Percentiles rank a stretch among this genome's conserved stretches.
Conservation (phyloP, 2,888 invertebrate genomes). For the Protodeltote pygarga region DNA sequence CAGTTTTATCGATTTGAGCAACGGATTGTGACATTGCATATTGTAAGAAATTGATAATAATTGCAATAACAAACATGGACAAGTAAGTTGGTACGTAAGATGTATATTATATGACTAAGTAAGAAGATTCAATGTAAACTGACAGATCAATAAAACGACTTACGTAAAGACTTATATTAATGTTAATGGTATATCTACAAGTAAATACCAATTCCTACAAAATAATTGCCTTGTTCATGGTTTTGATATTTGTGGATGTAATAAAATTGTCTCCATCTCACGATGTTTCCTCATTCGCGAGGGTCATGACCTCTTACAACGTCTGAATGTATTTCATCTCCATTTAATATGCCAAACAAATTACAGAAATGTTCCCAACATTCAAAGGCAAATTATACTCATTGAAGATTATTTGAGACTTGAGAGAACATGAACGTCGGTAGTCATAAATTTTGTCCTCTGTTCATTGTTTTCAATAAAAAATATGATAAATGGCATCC, state of each 20-base stretch:
- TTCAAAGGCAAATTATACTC: conserved; percentile 44
- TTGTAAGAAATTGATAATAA: conserved; percentile 30
- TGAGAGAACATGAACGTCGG: conserved; percentile 32
- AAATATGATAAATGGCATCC: conserved; percentile 73
- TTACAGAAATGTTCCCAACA: conserved; percentile 36
- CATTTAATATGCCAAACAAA: conserved; percentile 41
- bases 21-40: conserved; percentile 44
- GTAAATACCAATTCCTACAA: conserved; percentile 33
- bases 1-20: conserved; percentile 51
- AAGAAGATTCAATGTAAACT: conserved; percentile 11
- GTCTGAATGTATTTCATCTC: conserved; percentile 42
- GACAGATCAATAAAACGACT: conserved; percentile 21
- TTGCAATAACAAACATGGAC: conserved; percentile 15
- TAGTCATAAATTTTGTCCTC: conserved; percentile 52
- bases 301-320: conserved; percentile 47
- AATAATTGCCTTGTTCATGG: conserved; percentile 41
- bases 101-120: neutral
- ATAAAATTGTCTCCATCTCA: conserved; percentile 44
- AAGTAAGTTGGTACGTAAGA: conserved; percentile 8
- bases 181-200: conserved; percentile 20
- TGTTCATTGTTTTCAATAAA: conserved; percentile 70
- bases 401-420: conserved; percentile 50
- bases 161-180: conserved; percentile 11
- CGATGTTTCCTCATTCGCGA: conserved; percentile 46
- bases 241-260: conserved; percentile 42